These are phyloP conservation scores for Orthosia incerta DNA, from an alignment of 2,888 invertebrate genomes.

Conservation along the genomic window DNA sequence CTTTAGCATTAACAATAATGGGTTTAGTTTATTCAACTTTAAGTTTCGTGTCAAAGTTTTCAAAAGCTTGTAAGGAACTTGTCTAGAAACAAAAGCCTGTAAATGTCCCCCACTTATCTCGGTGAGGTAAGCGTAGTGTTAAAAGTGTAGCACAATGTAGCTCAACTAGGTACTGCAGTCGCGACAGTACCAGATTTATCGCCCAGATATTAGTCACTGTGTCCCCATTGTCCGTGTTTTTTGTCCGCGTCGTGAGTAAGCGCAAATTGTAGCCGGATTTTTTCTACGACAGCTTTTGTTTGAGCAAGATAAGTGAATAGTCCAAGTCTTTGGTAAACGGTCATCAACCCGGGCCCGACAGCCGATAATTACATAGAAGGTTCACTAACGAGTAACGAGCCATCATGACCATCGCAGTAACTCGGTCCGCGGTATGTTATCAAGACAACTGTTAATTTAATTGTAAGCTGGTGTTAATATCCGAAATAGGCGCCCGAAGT, in stretches of 20 bases:
- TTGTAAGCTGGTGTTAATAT: slow-evolving; percentile 66
- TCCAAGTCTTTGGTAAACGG: slow-evolving; percentile 79
- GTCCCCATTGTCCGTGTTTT: slow-evolving; percentile 85
- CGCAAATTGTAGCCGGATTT: slow-evolving; percentile 80
- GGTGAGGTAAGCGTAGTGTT: slow-evolving; percentile 26
- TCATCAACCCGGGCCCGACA: slow-evolving; percentile 80
- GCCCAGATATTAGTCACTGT: slow-evolving; percentile 84
- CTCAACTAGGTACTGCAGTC: slow-evolving; percentile 39
- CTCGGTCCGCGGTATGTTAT: slow-evolving; percentile 52
- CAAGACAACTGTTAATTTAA: slow-evolving; percentile 70
- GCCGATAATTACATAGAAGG: slow-evolving; percentile 83
- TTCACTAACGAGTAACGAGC: slow-evolving; percentile 84
- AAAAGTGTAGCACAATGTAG: slow-evolving; percentile 49
- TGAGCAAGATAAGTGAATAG: slow-evolving; percentile 88
- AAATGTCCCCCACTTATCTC: slow-evolving; percentile 23
- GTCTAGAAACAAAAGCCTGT: slow-evolving; percentile 10
- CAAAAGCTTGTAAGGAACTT: slow-evolving; percentile 8
- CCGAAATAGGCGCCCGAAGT: slow-evolving; percentile 49
- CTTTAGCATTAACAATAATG: neutral
- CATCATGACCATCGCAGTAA: slow-evolving; percentile 70
- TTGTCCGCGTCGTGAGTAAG: slow-evolving; percentile 82
- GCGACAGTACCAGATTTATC: slow-evolving; percentile 69
- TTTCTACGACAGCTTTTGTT: slow-evolving; percentile 84
- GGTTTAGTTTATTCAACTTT: neutral
- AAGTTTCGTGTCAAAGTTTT: neutral